Evolutionary conservation across 2,113 vertebrate species (phyloP).

Genomic region (Anolis carolinensis): DNA sequence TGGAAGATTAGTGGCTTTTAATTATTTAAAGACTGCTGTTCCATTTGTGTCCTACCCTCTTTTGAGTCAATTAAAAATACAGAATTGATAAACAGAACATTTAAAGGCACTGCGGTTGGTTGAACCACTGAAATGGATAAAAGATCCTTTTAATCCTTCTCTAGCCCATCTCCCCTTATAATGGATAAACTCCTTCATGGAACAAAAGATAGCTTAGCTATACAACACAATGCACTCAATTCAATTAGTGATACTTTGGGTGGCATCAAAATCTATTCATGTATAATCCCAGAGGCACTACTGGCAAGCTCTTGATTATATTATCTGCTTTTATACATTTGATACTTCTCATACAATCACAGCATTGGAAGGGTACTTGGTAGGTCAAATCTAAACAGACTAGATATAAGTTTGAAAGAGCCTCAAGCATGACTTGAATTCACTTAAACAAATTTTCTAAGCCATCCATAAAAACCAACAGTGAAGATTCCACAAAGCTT

Average conservation of each 20-base stretch:
- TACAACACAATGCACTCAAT: neutral
- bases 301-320: neutral
- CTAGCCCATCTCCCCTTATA: slow-evolving; percentile 1
- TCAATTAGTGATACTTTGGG: slow-evolving; percentile 1
- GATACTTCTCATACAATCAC: neutral
- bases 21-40: slow-evolving; percentile 54
- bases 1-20: slow-evolving; percentile 46
- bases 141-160: slow-evolving; percentile 23
- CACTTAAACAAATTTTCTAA: neutral
- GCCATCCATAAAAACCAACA: neutral
- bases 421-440: neutral
- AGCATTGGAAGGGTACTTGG: neutral
- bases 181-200: neutral
- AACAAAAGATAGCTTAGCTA: neutral
- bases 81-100: neutral
- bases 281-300: neutral
- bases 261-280: neutral
- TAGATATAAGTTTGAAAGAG: neutral
- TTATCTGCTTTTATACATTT: neutral
- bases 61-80: slow-evolving; percentile 24
- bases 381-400: neutral
- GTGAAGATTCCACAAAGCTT: neutral
- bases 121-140: rapidly evolving
- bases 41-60: slow-evolving; percentile 2
- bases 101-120: neutral